These are phyloP conservation scores for Callorhinus ursinus DNA, from an alignment of 2,113 vertebrate species.

Conservation along the genomic window DNA sequence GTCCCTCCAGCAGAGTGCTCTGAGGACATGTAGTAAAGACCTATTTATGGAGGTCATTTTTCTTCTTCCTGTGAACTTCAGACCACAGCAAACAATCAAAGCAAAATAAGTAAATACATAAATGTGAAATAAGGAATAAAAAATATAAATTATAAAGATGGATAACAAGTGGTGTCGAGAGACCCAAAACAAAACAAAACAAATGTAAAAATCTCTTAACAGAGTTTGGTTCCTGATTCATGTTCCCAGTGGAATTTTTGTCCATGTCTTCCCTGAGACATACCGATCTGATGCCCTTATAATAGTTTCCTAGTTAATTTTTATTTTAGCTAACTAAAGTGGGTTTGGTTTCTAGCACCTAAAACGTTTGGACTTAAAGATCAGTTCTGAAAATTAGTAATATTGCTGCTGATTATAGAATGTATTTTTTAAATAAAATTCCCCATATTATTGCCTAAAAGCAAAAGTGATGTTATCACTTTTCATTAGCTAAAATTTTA, in stretches of 20 bases:
- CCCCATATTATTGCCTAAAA: neutral
- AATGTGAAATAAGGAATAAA: neutral
- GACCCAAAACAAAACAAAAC: neutral
- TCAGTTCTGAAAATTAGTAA: neutral
- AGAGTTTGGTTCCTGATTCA: neutral
- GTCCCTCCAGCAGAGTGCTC: neutral
- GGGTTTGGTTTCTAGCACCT: neutral
- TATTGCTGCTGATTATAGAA: neutral
- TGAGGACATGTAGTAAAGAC: neutral
- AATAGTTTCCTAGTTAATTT: neutral
- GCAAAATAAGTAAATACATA: neutral
- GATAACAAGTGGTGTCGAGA: neutral
- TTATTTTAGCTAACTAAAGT: neutral
- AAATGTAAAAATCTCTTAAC: neutral
- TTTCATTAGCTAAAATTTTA: neutral
- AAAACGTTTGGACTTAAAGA: neutral
- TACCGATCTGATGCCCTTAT: neutral
- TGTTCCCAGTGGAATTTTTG: neutral
- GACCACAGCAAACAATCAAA: neutral
- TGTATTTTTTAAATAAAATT: neutral
- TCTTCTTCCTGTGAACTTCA: neutral
- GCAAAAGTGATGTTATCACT: neutral
- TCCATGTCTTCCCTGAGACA: neutral
- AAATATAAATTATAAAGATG: constrained; percentile 3
- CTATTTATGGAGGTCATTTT: neutral